A percentile compares a stretch with the other conserved stretches of the same genome.
These are phyloP conservation scores for Dendrolimus kikuchii DNA, from an alignment of 1,140 invertebrate genomes.

Conservation along the genomic window DNA sequence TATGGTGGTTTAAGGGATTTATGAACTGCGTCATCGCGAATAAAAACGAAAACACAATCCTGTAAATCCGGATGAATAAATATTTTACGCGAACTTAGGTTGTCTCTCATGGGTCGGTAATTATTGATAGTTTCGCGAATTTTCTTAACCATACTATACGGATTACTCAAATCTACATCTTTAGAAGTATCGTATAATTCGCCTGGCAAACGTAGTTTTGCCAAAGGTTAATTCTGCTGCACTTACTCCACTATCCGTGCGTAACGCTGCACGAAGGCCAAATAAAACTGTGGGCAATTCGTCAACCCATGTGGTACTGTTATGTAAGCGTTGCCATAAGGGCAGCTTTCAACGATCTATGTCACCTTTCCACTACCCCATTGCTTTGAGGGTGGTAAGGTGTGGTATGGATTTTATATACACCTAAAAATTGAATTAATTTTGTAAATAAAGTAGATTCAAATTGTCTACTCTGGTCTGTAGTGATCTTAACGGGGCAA, in stretches of 20 bases:
- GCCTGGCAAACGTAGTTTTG: slow-evolving; percentile 3
- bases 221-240: slow-evolving; percentile 6
- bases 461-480: slow-evolving; percentile 3
- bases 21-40: slow-evolving; percentile 4
- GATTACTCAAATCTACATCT: not conserved
- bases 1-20: slow-evolving; percentile 6
- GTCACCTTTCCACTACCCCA: slow-evolving; percentile 1
- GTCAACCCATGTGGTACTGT: not conserved
- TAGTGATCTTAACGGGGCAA: slow-evolving; percentile 12
- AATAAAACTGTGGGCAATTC: slow-evolving; percentile 5
- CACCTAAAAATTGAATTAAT: not conserved
- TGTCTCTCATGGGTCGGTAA: not conserved
- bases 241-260: slow-evolving; percentile 3
- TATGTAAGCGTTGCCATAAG: not conserved
- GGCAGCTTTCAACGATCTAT: slow-evolving; percentile 1
- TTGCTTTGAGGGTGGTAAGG: slow-evolving; percentile 6
- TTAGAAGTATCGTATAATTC: slow-evolving; percentile 5
- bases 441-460: not conserved
- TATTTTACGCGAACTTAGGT: not conserved
- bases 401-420: slow-evolving; percentile 1
- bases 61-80: slow-evolving; percentile 2
- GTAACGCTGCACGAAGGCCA: not conserved
- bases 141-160: not conserved
- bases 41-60: slow-evolving; percentile 2
- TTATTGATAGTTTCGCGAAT: not conserved